Conservation (phyloP, 2,888 invertebrate genomes). For the Andrena camellia region DNA sequence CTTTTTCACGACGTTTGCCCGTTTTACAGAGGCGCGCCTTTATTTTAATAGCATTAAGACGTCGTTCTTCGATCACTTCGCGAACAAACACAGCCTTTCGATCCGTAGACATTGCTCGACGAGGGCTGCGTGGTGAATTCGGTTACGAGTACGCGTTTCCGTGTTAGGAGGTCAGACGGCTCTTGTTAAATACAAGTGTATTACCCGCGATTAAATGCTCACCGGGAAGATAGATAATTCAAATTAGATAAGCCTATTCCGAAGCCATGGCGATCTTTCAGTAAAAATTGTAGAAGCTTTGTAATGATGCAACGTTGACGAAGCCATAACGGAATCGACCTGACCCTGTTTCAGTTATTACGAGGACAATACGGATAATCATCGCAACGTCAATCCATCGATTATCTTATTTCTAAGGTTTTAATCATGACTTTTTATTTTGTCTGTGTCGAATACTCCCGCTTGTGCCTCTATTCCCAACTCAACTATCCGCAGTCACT, state of each 20-base stretch:
- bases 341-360: conserved; percentile 80
- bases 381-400: conserved; percentile 65
- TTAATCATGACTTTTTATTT: conserved; percentile 67
- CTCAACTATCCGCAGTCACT: neutral
- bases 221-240: neutral
- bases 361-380: conserved; percentile 75
- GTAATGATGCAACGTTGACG: conserved; percentile 69
- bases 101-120: conserved; percentile 20
- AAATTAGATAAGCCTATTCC: conserved; percentile 6
- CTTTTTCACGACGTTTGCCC: conserved; percentile 16
- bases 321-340: conserved; percentile 75
- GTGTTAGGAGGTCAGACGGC: neutral
- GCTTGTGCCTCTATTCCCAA: neutral
- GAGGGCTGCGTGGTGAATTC: neutral
- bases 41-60: conserved; percentile 73
- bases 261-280: conserved; percentile 18
- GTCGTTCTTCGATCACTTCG: conserved; percentile 65
- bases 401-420: conserved; percentile 76
- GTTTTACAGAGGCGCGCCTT: conserved; percentile 72
- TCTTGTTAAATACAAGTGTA: neutral
- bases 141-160: neutral
- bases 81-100: conserved; percentile 66
- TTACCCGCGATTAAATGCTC: neutral
- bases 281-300: conserved; percentile 41
- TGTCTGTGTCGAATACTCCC: conserved; percentile 6